Conservation (phyloP, 2,113 vertebrate species). For the Nerophis lumbriciformis region DNA sequence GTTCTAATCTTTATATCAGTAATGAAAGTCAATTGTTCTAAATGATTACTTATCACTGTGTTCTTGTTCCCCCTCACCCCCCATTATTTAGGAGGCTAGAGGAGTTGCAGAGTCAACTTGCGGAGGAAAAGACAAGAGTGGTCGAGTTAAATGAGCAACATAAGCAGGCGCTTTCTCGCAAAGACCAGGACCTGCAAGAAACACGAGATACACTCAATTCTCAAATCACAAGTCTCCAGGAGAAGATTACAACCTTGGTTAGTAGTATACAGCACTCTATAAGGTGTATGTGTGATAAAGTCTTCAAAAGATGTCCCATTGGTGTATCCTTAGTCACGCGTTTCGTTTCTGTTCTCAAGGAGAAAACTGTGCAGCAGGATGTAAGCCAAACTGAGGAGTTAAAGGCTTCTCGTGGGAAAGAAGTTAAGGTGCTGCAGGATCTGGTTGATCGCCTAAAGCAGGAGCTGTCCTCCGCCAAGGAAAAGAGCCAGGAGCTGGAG, state of each 20-base stretch:
- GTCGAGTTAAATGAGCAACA: slow-evolving; percentile 73
- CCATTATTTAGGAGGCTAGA: slow-evolving; percentile 76
- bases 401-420: slow-evolving; percentile 66
- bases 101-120: slow-evolving; percentile 80
- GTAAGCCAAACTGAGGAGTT: slow-evolving; percentile 72
- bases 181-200: slow-evolving; percentile 74
- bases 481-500: slow-evolving; percentile 67
- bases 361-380: slow-evolving; percentile 65
- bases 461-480: slow-evolving; percentile 63
- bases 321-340: background rate
- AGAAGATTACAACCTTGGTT: slow-evolving; percentile 79
- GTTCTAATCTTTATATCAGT: slow-evolving; percentile 51
- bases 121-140: slow-evolving; percentile 76
- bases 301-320: background rate
- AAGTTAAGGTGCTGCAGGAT: slow-evolving; percentile 63
- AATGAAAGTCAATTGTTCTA: too few relatives aligned
- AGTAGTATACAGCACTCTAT: slow-evolving; percentile 30
- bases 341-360: slow-evolving; percentile 45
- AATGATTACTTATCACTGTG: background rate
- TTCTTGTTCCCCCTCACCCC: background rate
- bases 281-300: background rate
- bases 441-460: slow-evolving; percentile 64
- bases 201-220: slow-evolving; percentile 65
- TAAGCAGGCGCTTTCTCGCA: slow-evolving; percentile 69
- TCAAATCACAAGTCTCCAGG: slow-evolving; percentile 72